phyloP scores from a whole-genome alignment of 2,113 vertebrate species.

The Epinephelus lanceolatus region DNA sequence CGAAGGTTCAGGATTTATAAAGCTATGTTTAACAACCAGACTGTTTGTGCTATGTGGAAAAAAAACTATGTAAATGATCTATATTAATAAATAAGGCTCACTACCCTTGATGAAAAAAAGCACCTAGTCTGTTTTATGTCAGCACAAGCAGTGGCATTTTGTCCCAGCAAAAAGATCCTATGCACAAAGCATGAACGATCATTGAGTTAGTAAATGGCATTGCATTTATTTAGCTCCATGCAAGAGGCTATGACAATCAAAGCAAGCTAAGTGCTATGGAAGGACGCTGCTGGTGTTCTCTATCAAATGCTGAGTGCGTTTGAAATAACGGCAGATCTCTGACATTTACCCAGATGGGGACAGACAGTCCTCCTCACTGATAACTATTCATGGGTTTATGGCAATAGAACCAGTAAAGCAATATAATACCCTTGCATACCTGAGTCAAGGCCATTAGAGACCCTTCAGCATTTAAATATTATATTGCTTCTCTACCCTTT shows the following conservation, averaged over 20 bases:
- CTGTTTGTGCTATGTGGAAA: neutral
- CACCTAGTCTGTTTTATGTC: neutral
- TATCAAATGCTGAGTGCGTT: neutral
- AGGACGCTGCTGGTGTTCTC: neutral
- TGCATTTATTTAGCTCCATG: neutral
- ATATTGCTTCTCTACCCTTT: neutral
- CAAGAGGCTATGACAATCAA: conserved; percentile 13
- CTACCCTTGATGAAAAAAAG: neutral
- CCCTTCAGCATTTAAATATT: neutral
- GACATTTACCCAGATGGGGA: conserved; percentile 17
- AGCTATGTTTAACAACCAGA: too few species aligned
- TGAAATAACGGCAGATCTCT: conserved; percentile 27
- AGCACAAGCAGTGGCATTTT: conserved; percentile 17
- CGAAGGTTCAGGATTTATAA: neutral
- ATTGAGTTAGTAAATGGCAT: conserved; percentile 2
- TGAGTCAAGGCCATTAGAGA: neutral
- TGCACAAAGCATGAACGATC: conserved; percentile 12
- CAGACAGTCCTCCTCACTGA: neutral
- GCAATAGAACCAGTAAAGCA: neutral
- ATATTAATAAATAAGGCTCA: neutral
- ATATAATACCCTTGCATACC: neutral
- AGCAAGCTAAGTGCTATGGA: neutral
- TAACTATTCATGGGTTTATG: neutral
- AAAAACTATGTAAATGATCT: too few species aligned
- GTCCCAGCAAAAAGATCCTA: neutral